Percentiles rank a stretch among this genome's conserved stretches.
Evolutionary conservation across 2,113 vertebrate species (phyloP).

Genomic region (Xiphophorus couchianus): DNA sequence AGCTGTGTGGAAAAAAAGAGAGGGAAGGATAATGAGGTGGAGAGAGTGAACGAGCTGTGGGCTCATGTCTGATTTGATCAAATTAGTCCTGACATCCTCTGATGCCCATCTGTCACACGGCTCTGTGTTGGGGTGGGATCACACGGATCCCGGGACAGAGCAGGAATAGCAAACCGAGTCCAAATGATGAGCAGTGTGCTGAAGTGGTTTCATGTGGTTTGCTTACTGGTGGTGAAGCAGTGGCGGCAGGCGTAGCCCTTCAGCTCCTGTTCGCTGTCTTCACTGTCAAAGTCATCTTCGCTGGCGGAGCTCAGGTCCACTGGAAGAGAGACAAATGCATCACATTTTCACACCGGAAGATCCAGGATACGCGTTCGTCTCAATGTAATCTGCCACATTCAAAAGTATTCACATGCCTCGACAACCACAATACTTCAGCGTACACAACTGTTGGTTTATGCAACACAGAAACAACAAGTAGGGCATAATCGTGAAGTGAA

Average conservation of each 20-base stretch:
- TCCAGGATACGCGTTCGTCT: background rate
- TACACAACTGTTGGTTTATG: background rate
- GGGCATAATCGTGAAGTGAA: no score
- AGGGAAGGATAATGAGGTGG: slow-evolving; percentile 73
- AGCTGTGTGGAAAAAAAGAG: slow-evolving; percentile 69
- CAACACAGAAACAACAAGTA: background rate
- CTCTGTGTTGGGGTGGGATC: slow-evolving; percentile 24
- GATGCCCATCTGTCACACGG: slow-evolving; percentile 76
- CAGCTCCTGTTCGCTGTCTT: slow-evolving; percentile 98
- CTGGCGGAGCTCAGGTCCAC: slow-evolving; percentile 99
- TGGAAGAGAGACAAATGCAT: slow-evolving; percentile 56
- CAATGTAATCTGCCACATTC: background rate
- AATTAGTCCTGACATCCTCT: slow-evolving; percentile 75
- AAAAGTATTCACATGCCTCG: background rate
- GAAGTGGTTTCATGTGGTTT: background rate
- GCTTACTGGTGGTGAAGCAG: slow-evolving; percentile 97
- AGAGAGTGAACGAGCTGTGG: slow-evolving; percentile 60
- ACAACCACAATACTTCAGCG: background rate
- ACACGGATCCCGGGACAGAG: slow-evolving; percentile 39
- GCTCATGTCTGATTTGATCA: slow-evolving; percentile 76
- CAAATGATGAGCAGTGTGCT: background rate
- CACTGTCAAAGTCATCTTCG: slow-evolving; percentile 99
- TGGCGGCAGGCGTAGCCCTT: slow-evolving; percentile 99
- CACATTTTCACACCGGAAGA: background rate
- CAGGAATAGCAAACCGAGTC: slow-evolving; percentile 40